These are phyloP conservation scores for Pipa parva DNA, from an alignment of 2,113 vertebrate genomes.

Conservation along the genomic window DNA sequence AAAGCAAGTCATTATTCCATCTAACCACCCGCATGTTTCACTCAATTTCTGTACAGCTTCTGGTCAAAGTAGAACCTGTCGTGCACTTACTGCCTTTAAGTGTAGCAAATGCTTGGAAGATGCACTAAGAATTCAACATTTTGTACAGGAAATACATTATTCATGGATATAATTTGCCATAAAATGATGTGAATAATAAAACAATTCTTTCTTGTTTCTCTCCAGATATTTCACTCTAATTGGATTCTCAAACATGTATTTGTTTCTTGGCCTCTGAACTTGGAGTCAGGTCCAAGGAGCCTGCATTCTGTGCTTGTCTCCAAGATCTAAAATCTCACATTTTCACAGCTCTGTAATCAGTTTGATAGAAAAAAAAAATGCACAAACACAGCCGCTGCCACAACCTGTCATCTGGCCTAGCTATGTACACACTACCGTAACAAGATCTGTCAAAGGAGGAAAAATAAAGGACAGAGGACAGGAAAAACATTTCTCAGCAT, in stretches of 20 bases:
- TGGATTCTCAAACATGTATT: conserved; percentile 20
- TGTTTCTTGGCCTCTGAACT: conserved; percentile 36
- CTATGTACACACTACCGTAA: neutral
- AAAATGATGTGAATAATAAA: conserved; percentile 33
- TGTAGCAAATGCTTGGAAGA: conserved; percentile 20
- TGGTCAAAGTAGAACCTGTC: conserved; percentile 3
- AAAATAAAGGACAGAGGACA: conserved; percentile 3
- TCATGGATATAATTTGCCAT: conserved; percentile 37
- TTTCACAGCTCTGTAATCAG: conserved; percentile 5
- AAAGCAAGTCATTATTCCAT: neutral
- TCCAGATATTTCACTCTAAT: conserved; percentile 29
- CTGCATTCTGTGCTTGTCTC: conserved; percentile 1
- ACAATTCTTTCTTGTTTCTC: conserved; percentile 3
- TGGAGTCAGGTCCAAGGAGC: conserved; percentile 22
- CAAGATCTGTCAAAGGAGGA: conserved; percentile 16
- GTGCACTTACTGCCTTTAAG: conserved; percentile 2
- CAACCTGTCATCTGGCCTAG: neutral
- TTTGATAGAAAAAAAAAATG: neutral
- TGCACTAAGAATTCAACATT: conserved; percentile 6
- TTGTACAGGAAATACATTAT: conserved; percentile 32
- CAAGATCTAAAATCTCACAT: conserved; percentile 21
- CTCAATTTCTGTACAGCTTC: neutral
- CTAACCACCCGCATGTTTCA: neutral
- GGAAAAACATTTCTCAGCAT: neutral
- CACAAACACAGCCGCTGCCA: neutral